Base-by-base conservation (phyloP, 2,888 invertebrate genomes). In the Strigamia maritima region DNA sequence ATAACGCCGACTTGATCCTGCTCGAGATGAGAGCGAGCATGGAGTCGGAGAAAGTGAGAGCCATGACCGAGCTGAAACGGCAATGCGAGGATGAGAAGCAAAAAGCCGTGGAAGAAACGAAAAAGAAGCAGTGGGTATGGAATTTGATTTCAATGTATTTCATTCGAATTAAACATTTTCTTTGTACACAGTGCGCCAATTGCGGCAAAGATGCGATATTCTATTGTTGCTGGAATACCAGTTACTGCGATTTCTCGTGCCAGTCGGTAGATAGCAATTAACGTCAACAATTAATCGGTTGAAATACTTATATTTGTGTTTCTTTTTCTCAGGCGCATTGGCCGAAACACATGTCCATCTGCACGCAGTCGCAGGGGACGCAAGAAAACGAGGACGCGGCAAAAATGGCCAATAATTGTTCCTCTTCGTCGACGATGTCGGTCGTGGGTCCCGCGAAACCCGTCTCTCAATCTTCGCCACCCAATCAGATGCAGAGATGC, bases 181-280 rank as follows among this genome's bases (percentile, higher is more conserved):
- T 78, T 65, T 38, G 14, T 76, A 80, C 81, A 75, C 83, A 87
- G 87, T 97, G 97, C 86, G 92, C 93, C 0, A 90, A 91, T 84
- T 97, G 97, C 86, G 90, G 90, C 60, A 92, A 92, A 82, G 96
- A 96, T 86, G 94, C 97, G 0, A 91, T 93, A 83, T 94, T 94
- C 86, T 95, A 95, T 86, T 97, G 97, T 84, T 97, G 97, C 85
- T 97, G 97, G 96, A 97, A 96, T 87, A 96, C 96, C 0, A 92
- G 94, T 78, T 97, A 97, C 86, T 97, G 97, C 86, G 93, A 94
- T 87, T 92, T 93, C 85, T 90, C 91, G 1, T 97, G 97, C 84
- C 96, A 88, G 84, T 60, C 60, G 60, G 49, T 49, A 49, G 49
- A 49, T n/a, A 49, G n/a, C n/a, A 49, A 49, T n/a, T 14, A 4